These are phyloP conservation scores for Arctopsyche grandis DNA, from an alignment of 1,140 invertebrate genomes.

Conservation along the genomic window DNA sequence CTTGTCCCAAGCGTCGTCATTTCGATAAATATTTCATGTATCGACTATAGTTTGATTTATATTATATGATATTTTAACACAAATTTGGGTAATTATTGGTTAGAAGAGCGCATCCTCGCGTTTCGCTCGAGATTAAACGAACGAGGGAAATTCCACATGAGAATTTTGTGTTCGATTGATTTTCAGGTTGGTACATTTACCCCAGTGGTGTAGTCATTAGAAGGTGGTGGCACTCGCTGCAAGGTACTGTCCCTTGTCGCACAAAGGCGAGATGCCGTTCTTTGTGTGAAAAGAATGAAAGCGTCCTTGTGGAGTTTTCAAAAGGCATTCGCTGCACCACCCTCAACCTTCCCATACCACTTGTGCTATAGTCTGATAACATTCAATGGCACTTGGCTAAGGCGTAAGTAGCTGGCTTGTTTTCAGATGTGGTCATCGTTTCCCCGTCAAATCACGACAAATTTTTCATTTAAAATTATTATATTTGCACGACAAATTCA, in stretches of 20 bases:
- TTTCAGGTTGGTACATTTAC: too few relatives aligned
- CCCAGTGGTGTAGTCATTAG: not conserved
- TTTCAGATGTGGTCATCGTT: constrained; percentile 15
- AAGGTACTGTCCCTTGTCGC: constrained; percentile 8
- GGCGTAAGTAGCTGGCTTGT: constrained; percentile 13
- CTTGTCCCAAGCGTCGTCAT: too few relatives aligned
- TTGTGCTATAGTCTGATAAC: constrained; percentile 29
- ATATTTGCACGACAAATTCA: not conserved
- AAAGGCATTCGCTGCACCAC: constrained; percentile 43
- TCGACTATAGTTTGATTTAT: too few relatives aligned
- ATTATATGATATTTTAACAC: too few relatives aligned
- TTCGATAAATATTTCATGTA: too few relatives aligned
- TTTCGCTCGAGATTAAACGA: too few relatives aligned
- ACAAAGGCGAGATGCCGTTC: constrained; percentile 22
- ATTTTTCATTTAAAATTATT: not conserved
- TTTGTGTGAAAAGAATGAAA: constrained; percentile 40
- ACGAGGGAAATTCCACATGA: too few relatives aligned
- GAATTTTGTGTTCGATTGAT: too few relatives aligned
- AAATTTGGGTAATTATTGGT: too few relatives aligned
- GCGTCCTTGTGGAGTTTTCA: constrained; percentile 37
- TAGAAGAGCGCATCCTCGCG: too few relatives aligned
- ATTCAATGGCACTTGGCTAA: constrained; percentile 32
- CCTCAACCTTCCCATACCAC: constrained; percentile 9
- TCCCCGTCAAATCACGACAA: not conserved
- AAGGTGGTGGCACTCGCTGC: not conserved